Conservation (phyloP, 2,888 invertebrate genomes). For the Tinea pellionella region DNA sequence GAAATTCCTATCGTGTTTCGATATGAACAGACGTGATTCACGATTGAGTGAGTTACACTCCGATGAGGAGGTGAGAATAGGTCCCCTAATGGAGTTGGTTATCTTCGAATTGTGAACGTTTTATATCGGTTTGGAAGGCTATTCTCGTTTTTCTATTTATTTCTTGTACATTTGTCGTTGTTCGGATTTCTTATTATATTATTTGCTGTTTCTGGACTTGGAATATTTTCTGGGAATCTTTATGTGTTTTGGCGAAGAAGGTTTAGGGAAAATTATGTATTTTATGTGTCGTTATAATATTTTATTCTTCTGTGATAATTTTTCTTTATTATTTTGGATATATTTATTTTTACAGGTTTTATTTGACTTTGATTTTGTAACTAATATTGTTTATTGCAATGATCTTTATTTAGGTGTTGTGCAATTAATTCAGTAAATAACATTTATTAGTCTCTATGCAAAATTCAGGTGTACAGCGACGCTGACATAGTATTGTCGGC, state of each 20-base stretch:
- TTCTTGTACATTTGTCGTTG: background rate
- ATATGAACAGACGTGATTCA: slow-evolving; percentile 21
- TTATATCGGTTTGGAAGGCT: slow-evolving; percentile 1
- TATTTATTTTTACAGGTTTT: too few relatives aligned
- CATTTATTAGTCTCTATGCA: slow-evolving; percentile 6
- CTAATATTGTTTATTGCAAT: too few relatives aligned
- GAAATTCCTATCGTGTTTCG: slow-evolving; percentile 38
- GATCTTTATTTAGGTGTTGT: too few relatives aligned
- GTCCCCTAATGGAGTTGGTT: background rate
- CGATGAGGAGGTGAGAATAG: slow-evolving; percentile 33
- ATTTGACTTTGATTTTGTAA: too few relatives aligned
- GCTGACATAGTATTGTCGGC: slow-evolving; percentile 89
- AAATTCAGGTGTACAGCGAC: slow-evolving; percentile 78
- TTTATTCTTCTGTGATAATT: background rate
- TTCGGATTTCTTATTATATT: too few relatives aligned
- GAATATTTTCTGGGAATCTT: too few relatives aligned
- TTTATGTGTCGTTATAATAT: too few relatives aligned
- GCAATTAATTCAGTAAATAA: background rate
- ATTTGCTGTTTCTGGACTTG: too few relatives aligned
- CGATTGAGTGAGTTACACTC: slow-evolving; percentile 23
- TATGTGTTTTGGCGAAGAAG: too few relatives aligned
- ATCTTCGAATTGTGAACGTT: background rate
- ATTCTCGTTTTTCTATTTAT: background rate
- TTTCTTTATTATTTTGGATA: background rate
- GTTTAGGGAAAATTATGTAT: too few relatives aligned